A percentile compares a stretch with the other conserved stretches of the same genome.
Evolutionary conservation across 2,113 vertebrate species (phyloP).

Genomic region (Elgaria multicarinata): DNA sequence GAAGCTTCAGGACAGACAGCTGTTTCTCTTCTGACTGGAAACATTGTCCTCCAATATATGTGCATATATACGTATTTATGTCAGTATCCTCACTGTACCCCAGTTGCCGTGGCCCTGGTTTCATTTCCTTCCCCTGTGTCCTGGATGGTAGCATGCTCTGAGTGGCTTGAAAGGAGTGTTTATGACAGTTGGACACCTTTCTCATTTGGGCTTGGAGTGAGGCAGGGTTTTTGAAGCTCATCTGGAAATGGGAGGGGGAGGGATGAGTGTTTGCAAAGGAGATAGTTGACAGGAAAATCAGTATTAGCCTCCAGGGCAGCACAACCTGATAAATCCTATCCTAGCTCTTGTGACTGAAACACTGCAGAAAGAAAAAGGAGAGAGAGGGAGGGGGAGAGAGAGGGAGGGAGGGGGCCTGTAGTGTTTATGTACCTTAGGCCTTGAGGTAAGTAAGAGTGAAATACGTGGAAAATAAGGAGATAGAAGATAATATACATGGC

Average conservation of each 20-base stretch:
- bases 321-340: slow-evolving; percentile 65
- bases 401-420: slow-evolving; percentile 50
- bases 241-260: slow-evolving; percentile 46
- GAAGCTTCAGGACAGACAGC: slow-evolving; percentile 55
- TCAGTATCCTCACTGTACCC: not conserved
- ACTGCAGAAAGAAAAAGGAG: slow-evolving; percentile 26
- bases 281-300: slow-evolving; percentile 69
- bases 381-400: not conserved
- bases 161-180: not conserved
- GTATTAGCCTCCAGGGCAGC: slow-evolving; percentile 62
- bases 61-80: slow-evolving; percentile 32
- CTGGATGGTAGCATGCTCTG: not conserved
- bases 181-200: slow-evolving; percentile 54
- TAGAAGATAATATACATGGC: slow-evolving; percentile 36
- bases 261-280: slow-evolving; percentile 64
- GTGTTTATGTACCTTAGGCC: slow-evolving; percentile 57
- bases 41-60: slow-evolving; percentile 48
- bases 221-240: slow-evolving; percentile 54
- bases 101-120: slow-evolving; percentile 18
- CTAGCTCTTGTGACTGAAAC: slow-evolving; percentile 61
- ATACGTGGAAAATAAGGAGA: slow-evolving; percentile 19
- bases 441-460: slow-evolving; percentile 43
- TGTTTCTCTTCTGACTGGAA: slow-evolving; percentile 52
- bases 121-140: accelerated
- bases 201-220: slow-evolving; percentile 53